Conservation (phyloP, 2,113 vertebrate genomes). For the Climacteris rufus region DNA sequence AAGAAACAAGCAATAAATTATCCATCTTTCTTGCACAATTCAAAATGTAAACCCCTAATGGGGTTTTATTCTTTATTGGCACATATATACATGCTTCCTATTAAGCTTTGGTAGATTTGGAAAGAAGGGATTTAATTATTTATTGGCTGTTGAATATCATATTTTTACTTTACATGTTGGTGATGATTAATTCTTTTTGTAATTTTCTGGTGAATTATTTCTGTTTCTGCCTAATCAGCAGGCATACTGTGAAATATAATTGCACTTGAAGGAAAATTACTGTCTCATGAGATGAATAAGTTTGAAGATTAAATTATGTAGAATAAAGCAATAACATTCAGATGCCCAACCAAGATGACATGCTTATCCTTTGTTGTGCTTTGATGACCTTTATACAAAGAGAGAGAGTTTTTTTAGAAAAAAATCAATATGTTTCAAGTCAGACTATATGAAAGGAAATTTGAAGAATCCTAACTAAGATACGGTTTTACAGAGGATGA, state of each 20-base stretch:
- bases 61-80: slow-evolving; percentile 15
- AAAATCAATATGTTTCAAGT: not conserved
- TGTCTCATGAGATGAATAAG: slow-evolving; percentile 79
- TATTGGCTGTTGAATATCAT: slow-evolving; percentile 77
- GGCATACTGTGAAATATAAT: slow-evolving; percentile 79
- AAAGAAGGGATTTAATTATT: slow-evolving; percentile 86
- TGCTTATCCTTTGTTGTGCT: slow-evolving; percentile 22
- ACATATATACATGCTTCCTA: not conserved
- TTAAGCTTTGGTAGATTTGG: slow-evolving; percentile 73
- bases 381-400: slow-evolving; percentile 39
- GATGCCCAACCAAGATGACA: slow-evolving; percentile 4
- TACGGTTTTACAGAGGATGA: not conserved
- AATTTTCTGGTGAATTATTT: slow-evolving; percentile 87
- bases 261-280: slow-evolving; percentile 82
- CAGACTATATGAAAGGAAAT: not conserved
- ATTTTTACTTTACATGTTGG: slow-evolving; percentile 72
- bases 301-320: slow-evolving; percentile 82
- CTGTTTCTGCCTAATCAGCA: slow-evolving; percentile 83
- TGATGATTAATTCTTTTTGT: slow-evolving; percentile 85
- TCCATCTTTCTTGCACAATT: not conserved
- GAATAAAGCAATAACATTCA: slow-evolving; percentile 78
- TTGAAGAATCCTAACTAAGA: not conserved
- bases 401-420: not conserved
- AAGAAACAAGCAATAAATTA: not conserved
- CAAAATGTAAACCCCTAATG: slow-evolving; percentile 6